Evolutionary conservation across 2,888 invertebrate genomes (phyloP).

Genomic region (Synanthedon andrenaeformis): DNA sequence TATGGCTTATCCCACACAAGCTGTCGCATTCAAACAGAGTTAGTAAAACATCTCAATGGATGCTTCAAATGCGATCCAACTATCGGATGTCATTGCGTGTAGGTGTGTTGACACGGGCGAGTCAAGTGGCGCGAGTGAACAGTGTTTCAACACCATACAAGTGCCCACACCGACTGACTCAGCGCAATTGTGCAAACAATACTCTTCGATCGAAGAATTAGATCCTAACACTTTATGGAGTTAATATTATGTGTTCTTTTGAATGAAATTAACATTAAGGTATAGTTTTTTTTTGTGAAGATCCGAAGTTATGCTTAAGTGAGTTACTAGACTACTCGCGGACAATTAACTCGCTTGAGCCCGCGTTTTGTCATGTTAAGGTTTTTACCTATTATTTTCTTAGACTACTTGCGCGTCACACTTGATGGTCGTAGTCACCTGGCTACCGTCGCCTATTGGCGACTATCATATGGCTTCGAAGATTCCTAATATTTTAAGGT

Average conservation of each 20-base stretch:
- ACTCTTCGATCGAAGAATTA: slow-evolving; percentile 3
- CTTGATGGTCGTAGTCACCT: no score
- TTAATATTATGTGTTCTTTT: neutral
- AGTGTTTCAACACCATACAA: slow-evolving; percentile 12
- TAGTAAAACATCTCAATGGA: neutral
- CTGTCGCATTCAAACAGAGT: neutral
- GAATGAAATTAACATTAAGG: no score
- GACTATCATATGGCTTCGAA: no score
- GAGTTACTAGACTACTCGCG: no score
- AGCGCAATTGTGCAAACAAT: slow-evolving; percentile 19
- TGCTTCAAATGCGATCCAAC: neutral
- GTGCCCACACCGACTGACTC: slow-evolving; percentile 21
- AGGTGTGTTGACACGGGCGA: slow-evolving; percentile 40
- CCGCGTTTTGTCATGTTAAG: no score
- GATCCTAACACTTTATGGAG: neutral
- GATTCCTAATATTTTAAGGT: no score
- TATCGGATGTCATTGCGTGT: slow-evolving; percentile 28
- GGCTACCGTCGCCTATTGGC: no score
- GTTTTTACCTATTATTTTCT: no score
- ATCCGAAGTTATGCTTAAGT: no score
- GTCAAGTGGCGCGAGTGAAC: slow-evolving; percentile 37
- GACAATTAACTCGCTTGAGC: no score
- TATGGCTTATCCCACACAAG: neutral
- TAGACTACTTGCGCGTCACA: no score
- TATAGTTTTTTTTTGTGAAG: no score